phyloP scores from a whole-genome alignment of 1,140 invertebrate species.

The Asbolus verrucosus region DNA sequence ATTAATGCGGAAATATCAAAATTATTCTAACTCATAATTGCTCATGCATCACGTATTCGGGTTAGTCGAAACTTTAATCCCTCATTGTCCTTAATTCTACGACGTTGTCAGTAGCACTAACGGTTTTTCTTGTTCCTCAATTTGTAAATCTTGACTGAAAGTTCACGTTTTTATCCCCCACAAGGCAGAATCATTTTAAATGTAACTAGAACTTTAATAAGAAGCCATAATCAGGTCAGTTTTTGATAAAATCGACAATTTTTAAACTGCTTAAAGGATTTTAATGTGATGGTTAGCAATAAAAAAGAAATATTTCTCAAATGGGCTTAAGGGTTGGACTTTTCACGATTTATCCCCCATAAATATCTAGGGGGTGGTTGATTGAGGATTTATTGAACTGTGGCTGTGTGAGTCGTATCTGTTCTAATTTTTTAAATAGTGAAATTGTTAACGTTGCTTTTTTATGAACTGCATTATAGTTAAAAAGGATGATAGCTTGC shows the following conservation, averaged over 20 bases:
- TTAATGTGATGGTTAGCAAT: background rate
- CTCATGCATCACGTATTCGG: constrained; percentile 18
- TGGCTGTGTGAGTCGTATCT: too few relatives aligned
- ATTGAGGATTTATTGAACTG: background rate
- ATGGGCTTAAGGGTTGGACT: background rate
- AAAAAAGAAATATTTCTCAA: background rate
- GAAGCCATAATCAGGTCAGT: too few relatives aligned
- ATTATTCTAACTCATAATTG: constrained; percentile 25
- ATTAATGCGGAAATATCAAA: constrained; percentile 3
- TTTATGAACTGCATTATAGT: too few relatives aligned
- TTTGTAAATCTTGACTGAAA: constrained; percentile 19
- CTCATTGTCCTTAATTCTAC: constrained; percentile 36
- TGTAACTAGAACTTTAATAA: background rate
- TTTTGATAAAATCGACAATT: too few relatives aligned
- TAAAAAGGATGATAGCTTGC: too few relatives aligned
- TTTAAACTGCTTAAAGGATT: background rate
- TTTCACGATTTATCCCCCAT: background rate
- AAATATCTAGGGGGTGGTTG: background rate
- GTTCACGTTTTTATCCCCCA: constrained; percentile 7
- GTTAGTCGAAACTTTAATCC: constrained; percentile 19
- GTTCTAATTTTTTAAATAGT: too few relatives aligned
- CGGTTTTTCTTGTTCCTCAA: constrained; percentile 21
- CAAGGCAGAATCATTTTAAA: background rate
- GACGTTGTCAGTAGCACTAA: constrained; percentile 9
- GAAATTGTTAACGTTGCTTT: too few relatives aligned